Conservation (phyloP, 1,140 invertebrate genomes). For the Portunus trituberculatus region DNA sequence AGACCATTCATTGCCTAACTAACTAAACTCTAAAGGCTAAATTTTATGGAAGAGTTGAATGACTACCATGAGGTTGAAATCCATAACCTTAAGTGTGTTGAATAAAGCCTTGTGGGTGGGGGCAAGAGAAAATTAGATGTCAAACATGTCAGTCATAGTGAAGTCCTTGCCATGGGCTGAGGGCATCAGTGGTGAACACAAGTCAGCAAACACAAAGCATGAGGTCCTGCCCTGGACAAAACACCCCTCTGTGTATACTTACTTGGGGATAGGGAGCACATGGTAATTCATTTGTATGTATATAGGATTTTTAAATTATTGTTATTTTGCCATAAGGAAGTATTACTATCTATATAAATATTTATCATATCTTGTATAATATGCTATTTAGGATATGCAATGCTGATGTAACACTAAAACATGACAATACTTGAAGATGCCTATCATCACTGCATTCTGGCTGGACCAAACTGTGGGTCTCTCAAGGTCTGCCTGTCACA, state of each 20-base stretch:
- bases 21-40: not conserved
- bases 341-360: conserved; percentile 75
- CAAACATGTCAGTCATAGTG: not conserved
- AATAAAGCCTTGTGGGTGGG: not conserved
- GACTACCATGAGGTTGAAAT: not conserved
- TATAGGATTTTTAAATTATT: conserved; percentile 76
- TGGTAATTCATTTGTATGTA: conserved; percentile 74
- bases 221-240: conserved; percentile 43
- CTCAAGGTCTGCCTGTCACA: conserved; percentile 59
- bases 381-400: conserved; percentile 75
- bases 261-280: conserved; percentile 73
- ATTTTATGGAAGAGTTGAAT: not conserved
- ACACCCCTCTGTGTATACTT: conserved; percentile 71
- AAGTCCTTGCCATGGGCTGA: not conserved
- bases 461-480: conserved; percentile 69
- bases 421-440: conserved; percentile 68
- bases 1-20: not conserved
- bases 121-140: not conserved
- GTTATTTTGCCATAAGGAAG: conserved; percentile 76
- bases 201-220: not conserved
- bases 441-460: conserved; percentile 67
- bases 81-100: not conserved
- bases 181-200: not conserved
- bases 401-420: conserved; percentile 74
- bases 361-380: conserved; percentile 75